Evolutionary conservation across 2,113 vertebrate species (phyloP), one percentile per base, ranked within the genome.

Genomic region (Hydrochoerus hydrochaeris): DNA sequence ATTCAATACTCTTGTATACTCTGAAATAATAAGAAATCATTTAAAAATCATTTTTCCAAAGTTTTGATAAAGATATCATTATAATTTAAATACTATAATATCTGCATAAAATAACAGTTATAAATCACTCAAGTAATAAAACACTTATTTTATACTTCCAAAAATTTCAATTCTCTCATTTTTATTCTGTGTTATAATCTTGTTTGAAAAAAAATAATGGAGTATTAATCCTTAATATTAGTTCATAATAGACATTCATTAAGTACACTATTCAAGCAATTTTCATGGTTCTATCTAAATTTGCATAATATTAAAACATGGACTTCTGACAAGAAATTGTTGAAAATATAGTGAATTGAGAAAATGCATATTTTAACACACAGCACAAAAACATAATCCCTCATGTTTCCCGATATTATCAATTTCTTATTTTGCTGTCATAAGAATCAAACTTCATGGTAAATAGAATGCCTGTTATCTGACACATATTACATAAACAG

Each of bases 291-390:
- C 2, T 88, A 83, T 52, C 0, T 49, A 60, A 67, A 30, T 90
- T 81, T 58, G 14, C 52, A 9, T 7, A 90, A 75, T 90, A 22
- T 60, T 95, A 44, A 90, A 67, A 28, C 26, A 10, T 6, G 22
- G 0, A 5, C 16, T 86, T 95, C 44, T 94, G 35, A 92, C 46
- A 96, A 78, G 84, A 91, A 46, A 91, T 35, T 93, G n/a, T 85
- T 88, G 5, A 28, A 62, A 86, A 65, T 24, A 96, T 94, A 88
- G 75, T 9, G 92, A 90, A 17, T 93, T 97, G 91, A 97, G 90
- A 93, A 77, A 80, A 97, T 97, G 85, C 96, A 63, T 38, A 93
- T 93, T 97, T 96, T 98, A 82, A 92, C 95, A 91, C 81, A 52
- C 24, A 80, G 78, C 85, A 88, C 85, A 94, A 82, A 16, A 2